Evolutionary conservation across 2,888 invertebrate species (phyloP).

Genomic region (Elaeidobius kamerunicus): DNA sequence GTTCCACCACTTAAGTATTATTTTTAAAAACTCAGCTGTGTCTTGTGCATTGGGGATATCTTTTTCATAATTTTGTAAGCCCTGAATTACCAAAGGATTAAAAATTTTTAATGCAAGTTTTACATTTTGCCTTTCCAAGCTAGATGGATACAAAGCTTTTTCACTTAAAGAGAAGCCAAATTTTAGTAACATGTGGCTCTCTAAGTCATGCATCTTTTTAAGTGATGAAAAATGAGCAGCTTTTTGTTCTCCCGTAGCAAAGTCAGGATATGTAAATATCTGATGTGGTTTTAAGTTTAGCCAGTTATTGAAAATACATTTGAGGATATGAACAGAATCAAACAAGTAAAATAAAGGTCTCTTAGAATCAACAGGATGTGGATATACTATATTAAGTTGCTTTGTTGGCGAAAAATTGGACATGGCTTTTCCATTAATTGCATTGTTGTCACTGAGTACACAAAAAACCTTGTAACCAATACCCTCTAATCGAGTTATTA

Average conservation of each 20-base stretch:
- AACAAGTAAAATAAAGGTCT: conserved; percentile 25
- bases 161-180: conserved; percentile 18
- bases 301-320: conserved; percentile 21
- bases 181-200: conserved; percentile 20
- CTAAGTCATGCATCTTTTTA: conserved; percentile 15
- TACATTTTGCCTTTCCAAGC: conserved; percentile 8
- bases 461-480: conserved; percentile 24
- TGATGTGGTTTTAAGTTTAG: no score
- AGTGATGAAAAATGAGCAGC: conserved; percentile 8
- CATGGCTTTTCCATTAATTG: conserved; percentile 25
- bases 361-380: conserved; percentile 17
- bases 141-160: conserved; percentile 21
- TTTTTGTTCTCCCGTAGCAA: conserved; percentile 12
- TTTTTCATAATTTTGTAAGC: conserved; percentile 10
- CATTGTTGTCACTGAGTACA: no score
- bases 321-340: conserved; percentile 22
- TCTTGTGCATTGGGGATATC: background rate
- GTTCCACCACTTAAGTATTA: no score
- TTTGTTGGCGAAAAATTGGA: background rate
- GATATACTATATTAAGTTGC: conserved; percentile 13
- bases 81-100: conserved; percentile 10
- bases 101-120: background rate
- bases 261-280: conserved; percentile 19
- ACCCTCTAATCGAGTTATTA: conserved; percentile 14
- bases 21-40: no score